Evolutionary conservation across 1,140 invertebrate species (phyloP), one percentile per base, ranked within the genome.

Genomic region (Drosophila malerkotliana): DNA sequence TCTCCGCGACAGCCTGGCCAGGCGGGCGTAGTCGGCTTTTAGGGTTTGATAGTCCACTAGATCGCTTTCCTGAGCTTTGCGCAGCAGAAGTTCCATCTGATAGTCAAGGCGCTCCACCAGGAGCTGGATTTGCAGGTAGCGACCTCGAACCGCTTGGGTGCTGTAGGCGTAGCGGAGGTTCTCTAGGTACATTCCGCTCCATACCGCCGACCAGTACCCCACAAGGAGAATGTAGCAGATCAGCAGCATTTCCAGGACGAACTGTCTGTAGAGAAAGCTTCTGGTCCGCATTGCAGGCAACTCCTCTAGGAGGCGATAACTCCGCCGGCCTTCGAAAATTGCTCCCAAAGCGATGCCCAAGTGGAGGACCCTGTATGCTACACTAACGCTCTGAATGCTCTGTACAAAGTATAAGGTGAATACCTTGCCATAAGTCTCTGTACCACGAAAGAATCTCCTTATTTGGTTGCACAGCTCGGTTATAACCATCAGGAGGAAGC

Each of bases 121-220:
- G 1, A 83, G 7, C 3, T 63, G n/a, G 45, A 83, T 58, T 44
- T 87, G 79, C 41, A 87, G 30, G 18, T 76, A 88, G 0, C 83
- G 75, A 1, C 71, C 79, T 0, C 84, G 76, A 0, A 88, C 68
- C 12, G 79, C 72, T 24, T 83, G 84, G 6, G 41, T 60, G 34
- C 52, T 79, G 26, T 51, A 77, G 2, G 66, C 5, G 9, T 77
- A 48, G 0, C 59, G 64, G 2, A 79, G 8, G 4, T 45, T 62
- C 21, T 58, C n/a, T 39, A 68, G 1, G 3, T 72, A 4, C 4
- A 48, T 14, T 0, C 24, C 32, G 10, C 1, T 3, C 3, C 1
- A 3, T 0, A 3, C 0, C 15, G 9, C 30, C n/a, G 55, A 12
- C 3, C n/a, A 1, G 1, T 15, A 0, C 41, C 24, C 5, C 15